These are phyloP conservation scores for Solenodon paradoxus DNA, from an alignment of 2,113 vertebrate species.

Conservation along the genomic window DNA sequence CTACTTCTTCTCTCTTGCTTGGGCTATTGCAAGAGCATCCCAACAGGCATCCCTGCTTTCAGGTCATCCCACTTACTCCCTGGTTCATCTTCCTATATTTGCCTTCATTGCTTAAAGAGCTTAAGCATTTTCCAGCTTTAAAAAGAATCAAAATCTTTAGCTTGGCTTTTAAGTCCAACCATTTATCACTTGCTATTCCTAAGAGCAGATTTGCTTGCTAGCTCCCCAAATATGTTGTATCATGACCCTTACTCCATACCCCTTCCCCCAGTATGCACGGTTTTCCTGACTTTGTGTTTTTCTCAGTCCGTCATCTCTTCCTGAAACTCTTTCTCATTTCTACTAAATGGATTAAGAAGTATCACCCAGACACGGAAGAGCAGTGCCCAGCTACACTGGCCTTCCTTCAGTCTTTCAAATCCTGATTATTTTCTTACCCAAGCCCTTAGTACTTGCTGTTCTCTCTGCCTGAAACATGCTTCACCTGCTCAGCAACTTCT, in stretches of 20 bases:
- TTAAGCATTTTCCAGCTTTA: neutral
- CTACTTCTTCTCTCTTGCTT: neutral
- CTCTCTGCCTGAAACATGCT: neutral
- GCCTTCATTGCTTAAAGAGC: neutral
- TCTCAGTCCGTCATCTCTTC: neutral
- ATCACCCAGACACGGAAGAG: neutral
- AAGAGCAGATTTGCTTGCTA: neutral
- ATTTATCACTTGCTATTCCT: neutral
- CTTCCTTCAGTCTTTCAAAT: neutral
- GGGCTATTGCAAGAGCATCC: neutral
- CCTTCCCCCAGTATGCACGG: neutral
- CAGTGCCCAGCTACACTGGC: neutral
- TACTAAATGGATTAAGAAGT: neutral
- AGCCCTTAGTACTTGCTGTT: neutral
- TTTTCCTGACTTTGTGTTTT: neutral
- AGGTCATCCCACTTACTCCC: neutral
- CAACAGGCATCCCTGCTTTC: neutral
- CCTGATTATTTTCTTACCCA: neutral
- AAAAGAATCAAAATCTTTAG: neutral
- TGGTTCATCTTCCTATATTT: slow-evolving; percentile 37
- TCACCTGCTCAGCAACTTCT: neutral
- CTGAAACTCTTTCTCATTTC: neutral
- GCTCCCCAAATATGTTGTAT: neutral
- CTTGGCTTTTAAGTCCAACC: neutral
- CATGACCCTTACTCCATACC: too few species aligned